Evolutionary conservation across 2,888 invertebrate genomes (phyloP), one percentile per base, ranked within the genome.

Genomic region (Cantharis rufa): DNA sequence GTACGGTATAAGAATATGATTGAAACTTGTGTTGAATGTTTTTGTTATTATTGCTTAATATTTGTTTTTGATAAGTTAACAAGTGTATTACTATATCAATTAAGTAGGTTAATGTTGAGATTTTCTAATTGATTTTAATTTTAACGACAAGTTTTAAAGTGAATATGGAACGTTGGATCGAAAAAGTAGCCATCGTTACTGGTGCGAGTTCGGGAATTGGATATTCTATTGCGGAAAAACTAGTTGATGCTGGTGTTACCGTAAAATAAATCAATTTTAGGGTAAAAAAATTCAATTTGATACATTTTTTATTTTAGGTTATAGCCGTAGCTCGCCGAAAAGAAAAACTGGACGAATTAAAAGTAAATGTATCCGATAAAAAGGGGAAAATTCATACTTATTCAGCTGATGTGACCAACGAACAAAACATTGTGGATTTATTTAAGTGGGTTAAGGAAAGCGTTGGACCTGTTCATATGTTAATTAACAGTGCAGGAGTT

Each of bases 381-480:
- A 27, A 62, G 2, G 74, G 74, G 10, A 69, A 15, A 70, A 28
- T 74, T 61, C 15, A 70, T 13, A 48, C 71, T 18, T n/a, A 71
- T 27, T 71, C 66, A 32, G 71, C 75, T 48, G 75, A 75, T 48
- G 48, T 48, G n/a, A 48, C 48, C 48, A 48, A 48, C 48, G 48
- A 48, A n/a, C 48, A 48, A 48, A 71, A 62, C n/a, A 68, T 75
- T 71, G 9, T 75, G 62, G 68, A 71, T 48, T 71, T 68, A 71
- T 75, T 75, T 15, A 11, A 75, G 24, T 71, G 71, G 71, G 11
- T 18, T 1, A 18, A 68, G 2, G 27, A 66, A 18, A 75, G 72
- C 16, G 15, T 75, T 27, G 75, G 75, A 48, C 48, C 48, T n/a
- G 48, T 48, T 48, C 16, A 70, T 18, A 70, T 70, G 21, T 24